These are phyloP conservation scores for Chaetogeoica ovagalla DNA, from an alignment of 2,888 invertebrate species.

Conservation along the genomic window DNA sequence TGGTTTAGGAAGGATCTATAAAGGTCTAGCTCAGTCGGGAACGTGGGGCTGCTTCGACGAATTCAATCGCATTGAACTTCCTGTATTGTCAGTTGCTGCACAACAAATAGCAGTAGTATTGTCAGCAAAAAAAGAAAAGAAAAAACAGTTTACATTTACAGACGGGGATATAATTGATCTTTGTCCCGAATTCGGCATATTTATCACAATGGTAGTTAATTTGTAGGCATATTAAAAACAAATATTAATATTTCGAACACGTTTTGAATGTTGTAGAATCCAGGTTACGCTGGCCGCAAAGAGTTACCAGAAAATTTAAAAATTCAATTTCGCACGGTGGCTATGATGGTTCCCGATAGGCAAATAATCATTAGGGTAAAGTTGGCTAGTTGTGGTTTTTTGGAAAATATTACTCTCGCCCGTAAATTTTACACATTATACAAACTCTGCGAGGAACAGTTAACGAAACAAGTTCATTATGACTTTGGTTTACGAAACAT, in stretches of 20 bases:
- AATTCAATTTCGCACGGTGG: constrained; percentile 95
- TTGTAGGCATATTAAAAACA: too few species aligned
- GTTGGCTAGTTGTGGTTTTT: constrained; percentile 91
- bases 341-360: constrained; percentile 98
- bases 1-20: constrained; percentile 92
- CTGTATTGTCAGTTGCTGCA: constrained; percentile 92
- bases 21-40: constrained; percentile 91
- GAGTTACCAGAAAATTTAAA: constrained; percentile 96
- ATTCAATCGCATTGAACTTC: constrained; percentile 92
- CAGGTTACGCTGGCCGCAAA: constrained; percentile 94
- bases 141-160: constrained; percentile 86
- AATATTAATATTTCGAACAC: too few species aligned
- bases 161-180: constrained; percentile 91
- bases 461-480: constrained; percentile 97
- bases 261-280: constrained; percentile 70
- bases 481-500: constrained; percentile 96
- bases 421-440: constrained; percentile 95
- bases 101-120: constrained; percentile 95
- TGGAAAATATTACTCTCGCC: constrained; percentile 92
- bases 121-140: constrained; percentile 90
- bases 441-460: constrained; percentile 94
- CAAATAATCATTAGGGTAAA: constrained; percentile 97
- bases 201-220: constrained; percentile 85
- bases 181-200: constrained; percentile 95
- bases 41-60: constrained; percentile 99